These are phyloP conservation scores for Lagorchestes hirsutus DNA, from an alignment of 2,797 vertebrate genomes.

Conservation along the genomic window DNA sequence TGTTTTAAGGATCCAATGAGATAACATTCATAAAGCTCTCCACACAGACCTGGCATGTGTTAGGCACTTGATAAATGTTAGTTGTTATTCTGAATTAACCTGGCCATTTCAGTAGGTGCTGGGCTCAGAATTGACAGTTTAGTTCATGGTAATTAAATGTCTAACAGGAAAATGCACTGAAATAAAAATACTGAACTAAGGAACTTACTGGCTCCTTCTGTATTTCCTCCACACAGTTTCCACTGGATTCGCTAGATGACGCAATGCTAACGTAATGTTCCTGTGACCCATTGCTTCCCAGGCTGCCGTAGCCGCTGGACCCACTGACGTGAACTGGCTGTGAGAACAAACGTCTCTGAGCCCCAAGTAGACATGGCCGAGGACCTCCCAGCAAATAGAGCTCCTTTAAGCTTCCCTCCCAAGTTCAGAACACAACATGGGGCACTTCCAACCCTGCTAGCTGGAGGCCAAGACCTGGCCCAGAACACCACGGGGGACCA, in stretches of 20 bases:
- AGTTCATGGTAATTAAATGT: rapidly evolving
- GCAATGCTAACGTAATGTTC: constrained; percentile 91
- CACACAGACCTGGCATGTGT: neutral
- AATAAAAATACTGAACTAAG: rapidly evolving
- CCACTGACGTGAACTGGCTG: constrained; percentile 92
- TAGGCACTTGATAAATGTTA: neutral
- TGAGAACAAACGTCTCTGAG: neutral
- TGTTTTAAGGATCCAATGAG: neutral
- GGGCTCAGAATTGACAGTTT: rapidly evolving
- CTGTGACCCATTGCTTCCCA: constrained; percentile 92
- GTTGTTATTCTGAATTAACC: neutral
- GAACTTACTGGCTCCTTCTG: constrained; percentile 88
- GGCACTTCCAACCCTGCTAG: neutral
- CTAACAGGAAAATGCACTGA: rapidly evolving
- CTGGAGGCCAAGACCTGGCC: neutral
- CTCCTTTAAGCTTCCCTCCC: neutral
- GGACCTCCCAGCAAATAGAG: neutral
- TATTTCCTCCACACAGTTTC: constrained; percentile 89
- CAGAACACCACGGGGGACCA: neutral
- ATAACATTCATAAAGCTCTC: neutral
- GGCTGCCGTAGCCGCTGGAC: constrained; percentile 93
- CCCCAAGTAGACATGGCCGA: neutral
- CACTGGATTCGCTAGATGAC: constrained; percentile 93
- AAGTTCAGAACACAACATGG: neutral
- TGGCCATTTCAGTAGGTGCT: rapidly evolving